Evolutionary conservation across 2,888 invertebrate species (phyloP), one percentile per base, ranked within the genome.

Genomic region (Disparrhopalites patrizii): DNA sequence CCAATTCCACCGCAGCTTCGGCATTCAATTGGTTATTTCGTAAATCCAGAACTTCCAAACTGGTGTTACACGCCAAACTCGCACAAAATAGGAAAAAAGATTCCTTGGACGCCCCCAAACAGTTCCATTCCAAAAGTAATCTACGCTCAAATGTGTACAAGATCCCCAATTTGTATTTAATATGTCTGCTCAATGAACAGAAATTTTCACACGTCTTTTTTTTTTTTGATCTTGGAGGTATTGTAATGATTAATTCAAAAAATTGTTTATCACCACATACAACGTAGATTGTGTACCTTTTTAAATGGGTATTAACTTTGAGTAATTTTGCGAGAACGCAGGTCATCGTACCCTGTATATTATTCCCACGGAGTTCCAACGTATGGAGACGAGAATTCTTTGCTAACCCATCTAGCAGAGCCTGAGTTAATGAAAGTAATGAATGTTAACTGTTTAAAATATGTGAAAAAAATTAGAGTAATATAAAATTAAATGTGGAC

Each of bases 291-390:
- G n/a, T n/a, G n/a, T 77, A 67, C 51, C 70, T 71, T 69, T 79
- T 79, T 13, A 81, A 54, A 7, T 77, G 77, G 58, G 75, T 77
- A 61, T 79, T 80, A 15, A 75, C 71, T 43, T 76, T 68, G 50
- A 80, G 76, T 30, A 79, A 73, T 61, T 78, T 76, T n/a, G 78
- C 78, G n/a, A 80, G 70, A 5, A 77, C 76, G 1, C 77, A 75
- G 2, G 78, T 78, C 57, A 76, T 73, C 0, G 73, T 52, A 10
- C 30, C 30, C 61, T 76, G 76, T 62, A 80, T 78, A 56, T 79
- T 79, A 67, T 80, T 80, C 13, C 80, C 80, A 58, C 79, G 77
- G 1, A 80, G 73, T 68, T 79, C 78, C n/a, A 80, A 52, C 0
- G 76, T 70, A 13, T 76, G 76, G n/a, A 80, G 75, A 36, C 73